Base-by-base conservation (phyloP, 1,140 invertebrate species). In the Drosophila nasuta region DNA sequence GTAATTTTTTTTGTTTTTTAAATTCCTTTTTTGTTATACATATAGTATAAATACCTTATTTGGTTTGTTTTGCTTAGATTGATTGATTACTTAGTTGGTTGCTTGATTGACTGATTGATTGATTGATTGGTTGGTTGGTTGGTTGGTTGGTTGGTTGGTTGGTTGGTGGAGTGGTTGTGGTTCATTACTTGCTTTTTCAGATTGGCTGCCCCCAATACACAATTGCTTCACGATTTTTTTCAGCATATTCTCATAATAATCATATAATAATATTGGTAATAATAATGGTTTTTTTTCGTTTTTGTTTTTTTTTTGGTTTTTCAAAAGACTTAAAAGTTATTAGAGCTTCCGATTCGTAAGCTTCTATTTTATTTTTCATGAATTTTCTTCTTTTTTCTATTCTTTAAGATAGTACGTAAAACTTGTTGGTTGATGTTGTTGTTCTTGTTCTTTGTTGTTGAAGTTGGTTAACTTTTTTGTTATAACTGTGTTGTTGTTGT, bases 161-260 rank as follows among this genome's bases (percentile, higher is more conserved):
- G 66, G 6, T 82, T 69, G 64, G 15, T 79, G 65, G 79, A 51
- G 59, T 75, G 57, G 41, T 79, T 79, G 75, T 79, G 75, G 66
- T 75, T 79, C 68, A 85, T 86, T 85, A 70, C 57, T 85, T 85
- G 85, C 65, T 65, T 86, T 89, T 83, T 90, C 80, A 83, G 80
- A 92, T 91, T 92, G 91, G 91, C 91, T 92, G 91, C 88, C 91
- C 91, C 91, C 91, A 92, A 91, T 92, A 92, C 91, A 92, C 91
- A 92, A 92, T 92, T 92, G 91, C 91, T 92, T 91, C 91, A 92
- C 91, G 91, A 92, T 92, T 92, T 92, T 90, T 91, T 91, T 91
- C 90, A 91, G 85, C 90, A 87, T 87, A 82, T 82, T 87, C 79
- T 85, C 82, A 87, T 86, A 82, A 85, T 83, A 79, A 83, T 83